These are phyloP conservation scores for Bombylius major DNA, from an alignment of 2,888 invertebrate species.

Conservation along the genomic window DNA sequence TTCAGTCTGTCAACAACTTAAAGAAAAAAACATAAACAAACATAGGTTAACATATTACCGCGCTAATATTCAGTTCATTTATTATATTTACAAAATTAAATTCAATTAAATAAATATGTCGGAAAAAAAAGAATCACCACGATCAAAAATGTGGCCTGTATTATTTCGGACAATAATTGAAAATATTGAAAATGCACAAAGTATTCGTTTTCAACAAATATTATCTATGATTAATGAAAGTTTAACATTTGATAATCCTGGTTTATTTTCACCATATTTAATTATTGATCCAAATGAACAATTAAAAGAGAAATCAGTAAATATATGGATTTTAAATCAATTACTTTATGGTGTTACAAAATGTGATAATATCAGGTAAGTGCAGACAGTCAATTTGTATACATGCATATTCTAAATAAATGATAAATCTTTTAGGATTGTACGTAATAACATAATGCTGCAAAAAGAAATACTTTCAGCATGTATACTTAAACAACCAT, in stretches of 20 bases:
- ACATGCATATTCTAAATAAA: not conserved
- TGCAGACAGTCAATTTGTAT: not conserved
- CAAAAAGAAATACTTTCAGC: conserved; percentile 29
- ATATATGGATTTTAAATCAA: conserved; percentile 13
- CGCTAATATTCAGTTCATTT: no score
- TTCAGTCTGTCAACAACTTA: no score
- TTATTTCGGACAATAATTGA: conserved; percentile 7
- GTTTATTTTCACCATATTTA: conserved; percentile 9
- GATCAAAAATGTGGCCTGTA: conserved; percentile 10
- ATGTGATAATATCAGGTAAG: conserved; percentile 1
- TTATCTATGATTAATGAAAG: conserved; percentile 11
- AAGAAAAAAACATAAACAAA: no score
- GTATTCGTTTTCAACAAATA: conserved; percentile 7
- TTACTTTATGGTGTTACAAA: conserved; percentile 6
- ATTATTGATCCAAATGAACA: not conserved
- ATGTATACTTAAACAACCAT: conserved; percentile 26
- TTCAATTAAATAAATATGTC: conserved; percentile 1
- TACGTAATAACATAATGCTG: conserved; percentile 23
- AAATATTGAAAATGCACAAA: conserved; percentile 6
- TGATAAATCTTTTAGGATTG: conserved; percentile 16
- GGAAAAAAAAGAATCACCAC: not conserved
- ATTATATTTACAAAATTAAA: no score
- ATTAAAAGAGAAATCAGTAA: conserved; percentile 7
- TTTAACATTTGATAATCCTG: conserved; percentile 16
- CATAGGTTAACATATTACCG: no score